Evolutionary conservation across 2,797 vertebrate genomes (phyloP).

Genomic region (Diplodus puntazzo): DNA sequence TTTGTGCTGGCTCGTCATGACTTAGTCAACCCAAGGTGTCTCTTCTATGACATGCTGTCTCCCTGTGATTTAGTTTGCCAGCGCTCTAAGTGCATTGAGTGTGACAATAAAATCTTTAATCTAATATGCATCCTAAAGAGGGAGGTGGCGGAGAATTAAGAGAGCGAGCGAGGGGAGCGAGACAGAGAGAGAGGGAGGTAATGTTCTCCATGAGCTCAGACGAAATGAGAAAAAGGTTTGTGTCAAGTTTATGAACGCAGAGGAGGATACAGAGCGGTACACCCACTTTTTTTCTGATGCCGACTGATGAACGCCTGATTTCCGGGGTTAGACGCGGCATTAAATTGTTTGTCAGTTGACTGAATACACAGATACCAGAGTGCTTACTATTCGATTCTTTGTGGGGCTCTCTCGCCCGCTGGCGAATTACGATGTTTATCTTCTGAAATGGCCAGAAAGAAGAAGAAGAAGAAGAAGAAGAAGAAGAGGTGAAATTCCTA

Average conservation of each 20-base stretch:
- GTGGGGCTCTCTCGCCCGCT: slow-evolving; percentile 14
- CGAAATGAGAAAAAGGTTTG: slow-evolving; percentile 70
- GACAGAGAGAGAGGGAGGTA: slow-evolving; percentile 41
- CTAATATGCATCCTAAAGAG: slow-evolving; percentile 82
- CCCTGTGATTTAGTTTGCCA: slow-evolving; percentile 82
- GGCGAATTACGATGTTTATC: slow-evolving; percentile 52
- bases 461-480: no score
- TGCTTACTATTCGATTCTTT: slow-evolving; percentile 24
- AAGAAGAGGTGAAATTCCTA: slow-evolving; percentile 52
- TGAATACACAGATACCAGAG: not conserved
- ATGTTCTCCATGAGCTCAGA: slow-evolving; percentile 64
- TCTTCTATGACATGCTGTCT: slow-evolving; percentile 81
- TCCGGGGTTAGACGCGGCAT: slow-evolving; percentile 22
- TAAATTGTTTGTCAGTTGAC: slow-evolving; percentile 31
- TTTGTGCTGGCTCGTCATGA: slow-evolving; percentile 81
- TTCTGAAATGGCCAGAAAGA: slow-evolving; percentile 35
- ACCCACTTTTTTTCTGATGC: slow-evolving; percentile 23
- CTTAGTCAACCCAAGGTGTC: slow-evolving; percentile 84
- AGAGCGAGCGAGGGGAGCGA: slow-evolving; percentile 42
- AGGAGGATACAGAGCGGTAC: slow-evolving; percentile 29
- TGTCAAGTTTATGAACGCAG: slow-evolving; percentile 59
- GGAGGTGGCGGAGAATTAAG: slow-evolving; percentile 63
- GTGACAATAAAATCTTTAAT: slow-evolving; percentile 85
- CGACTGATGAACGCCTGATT: slow-evolving; percentile 18
- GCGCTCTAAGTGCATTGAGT: slow-evolving; percentile 82